Base-by-base conservation (phyloP, 2,888 invertebrate species). In the Stegophylla sp. region DNA sequence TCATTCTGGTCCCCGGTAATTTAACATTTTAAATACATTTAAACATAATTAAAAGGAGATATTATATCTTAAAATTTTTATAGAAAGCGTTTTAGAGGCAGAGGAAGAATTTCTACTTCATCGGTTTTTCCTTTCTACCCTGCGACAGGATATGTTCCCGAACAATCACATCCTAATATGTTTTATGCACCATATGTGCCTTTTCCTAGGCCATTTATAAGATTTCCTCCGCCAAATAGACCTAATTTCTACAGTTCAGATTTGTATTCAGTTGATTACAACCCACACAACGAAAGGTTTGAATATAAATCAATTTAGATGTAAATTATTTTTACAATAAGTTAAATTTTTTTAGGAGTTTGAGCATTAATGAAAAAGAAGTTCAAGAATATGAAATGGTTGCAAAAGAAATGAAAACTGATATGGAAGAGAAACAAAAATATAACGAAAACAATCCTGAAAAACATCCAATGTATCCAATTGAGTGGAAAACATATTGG, bases 401-500 rank as follows among this genome's bases (percentile, higher is more conserved):
- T 82, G 86, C 90, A 64, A 89, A 88, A 13, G 86, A 84, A 53
- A 82, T 86, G 43, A 85, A 85, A 82, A 84, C 83, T 34, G 84
- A 84, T 41, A 82, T 85, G 83, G 83, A 83, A 13, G 84, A 84
- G 12, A 85, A 84, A 0, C 88, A 93, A 9, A 91, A 91, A 77
- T 92, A 92, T 83, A 92, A 93, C 85, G 92, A 94, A 85, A 92
- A 93, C 85, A 93, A 93, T 85, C 95, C 95, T 0, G 95, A 95
- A 85, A 94, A 94, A 84, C 95, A 95, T 87, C 95, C 95, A 0
- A 89, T 92, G 3, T 95, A 95, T 86, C 92, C 93, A 0, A 93
- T 94, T 67, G 95, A 95, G 86, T 95, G 95, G 95, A 94, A 94
- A 85, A 92, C 91, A 85, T 95, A 94, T 86, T 95, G 95, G 95